phyloP scores from a whole-genome alignment of 2,888 invertebrate species.

The Holacanthella duospinosa region DNA sequence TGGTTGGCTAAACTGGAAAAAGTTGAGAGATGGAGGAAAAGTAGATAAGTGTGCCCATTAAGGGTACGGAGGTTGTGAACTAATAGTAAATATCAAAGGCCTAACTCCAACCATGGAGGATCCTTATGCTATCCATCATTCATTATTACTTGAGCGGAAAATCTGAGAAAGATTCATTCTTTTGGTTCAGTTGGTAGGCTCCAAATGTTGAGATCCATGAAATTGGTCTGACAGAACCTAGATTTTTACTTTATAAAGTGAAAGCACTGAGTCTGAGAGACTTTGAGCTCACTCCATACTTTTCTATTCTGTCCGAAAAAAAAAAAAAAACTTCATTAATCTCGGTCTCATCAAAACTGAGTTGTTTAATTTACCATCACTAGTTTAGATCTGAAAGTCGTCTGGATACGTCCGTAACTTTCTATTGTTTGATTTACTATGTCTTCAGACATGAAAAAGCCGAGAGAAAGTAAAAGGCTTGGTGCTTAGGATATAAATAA shows the following conservation, averaged over 20 bases:
- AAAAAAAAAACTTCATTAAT: constrained; percentile 1
- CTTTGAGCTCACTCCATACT: constrained; percentile 8
- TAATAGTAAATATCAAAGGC: neutral
- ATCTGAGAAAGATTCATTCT: constrained; percentile 23
- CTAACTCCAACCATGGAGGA: neutral
- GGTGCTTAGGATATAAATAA: neutral
- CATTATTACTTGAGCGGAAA: constrained; percentile 35
- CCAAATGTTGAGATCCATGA: constrained; percentile 30
- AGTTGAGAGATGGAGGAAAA: neutral
- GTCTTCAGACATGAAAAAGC: neutral
- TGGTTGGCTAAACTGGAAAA: neutral
- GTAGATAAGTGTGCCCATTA: neutral
- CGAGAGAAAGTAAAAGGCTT: too few species aligned
- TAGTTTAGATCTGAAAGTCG: neutral
- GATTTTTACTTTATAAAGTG: neutral
- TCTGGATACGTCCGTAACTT: neutral
- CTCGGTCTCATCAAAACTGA: neutral
- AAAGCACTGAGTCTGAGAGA: too few species aligned
- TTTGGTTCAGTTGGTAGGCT: constrained; percentile 2
- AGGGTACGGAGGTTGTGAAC: neutral
- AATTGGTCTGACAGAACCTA: constrained; percentile 22
- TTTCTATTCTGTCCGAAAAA: too few species aligned
- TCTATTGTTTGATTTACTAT: neutral
- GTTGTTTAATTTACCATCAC: neutral
- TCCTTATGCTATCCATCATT: constrained; percentile 18